A percentile compares a stretch with the other conserved stretches of the same genome.
phyloP scores from a whole-genome alignment of 35 echinoderm and acorn worm species.

The Ptychodera flava region DNA sequence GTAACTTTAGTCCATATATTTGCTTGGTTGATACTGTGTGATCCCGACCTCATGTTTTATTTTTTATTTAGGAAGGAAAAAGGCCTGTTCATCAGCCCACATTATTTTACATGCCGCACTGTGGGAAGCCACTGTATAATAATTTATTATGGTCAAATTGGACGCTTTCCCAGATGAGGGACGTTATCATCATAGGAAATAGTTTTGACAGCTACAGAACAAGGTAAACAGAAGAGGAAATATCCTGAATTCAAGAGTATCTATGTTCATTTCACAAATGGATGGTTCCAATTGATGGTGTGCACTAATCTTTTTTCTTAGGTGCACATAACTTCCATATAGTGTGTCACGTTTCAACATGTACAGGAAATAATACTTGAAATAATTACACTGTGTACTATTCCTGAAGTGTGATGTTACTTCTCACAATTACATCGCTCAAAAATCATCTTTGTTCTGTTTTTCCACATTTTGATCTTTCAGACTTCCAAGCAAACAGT shows the following conservation, averaged over 20 bases:
- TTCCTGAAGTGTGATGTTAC: background rate
- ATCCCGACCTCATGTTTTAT: conserved; percentile 2
- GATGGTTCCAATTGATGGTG: background rate
- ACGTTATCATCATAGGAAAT: conserved; percentile 74
- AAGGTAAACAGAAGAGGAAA: conserved; percentile 40
- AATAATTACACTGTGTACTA: background rate
- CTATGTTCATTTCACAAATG: background rate
- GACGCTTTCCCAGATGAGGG: conserved; percentile 20
- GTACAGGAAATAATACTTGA: background rate
- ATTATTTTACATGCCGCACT: conserved; percentile 92
- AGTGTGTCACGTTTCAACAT: background rate
- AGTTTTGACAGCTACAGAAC: conserved; percentile 66
- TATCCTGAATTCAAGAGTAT: background rate
- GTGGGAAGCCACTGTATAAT: conserved; percentile 96
- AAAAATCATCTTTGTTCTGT: background rate
- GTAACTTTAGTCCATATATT: too few species aligned
- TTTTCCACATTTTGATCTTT: background rate
- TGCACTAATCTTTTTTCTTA: background rate
- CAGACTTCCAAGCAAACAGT: conserved; percentile 27
- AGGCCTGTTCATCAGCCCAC: conserved; percentile 42
- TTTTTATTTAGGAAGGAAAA: conserved; percentile 73
- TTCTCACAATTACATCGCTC: background rate
- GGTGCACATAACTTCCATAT: background rate
- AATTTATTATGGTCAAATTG: conserved; percentile 93
- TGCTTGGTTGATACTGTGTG: too few species aligned